Base-by-base conservation (phyloP, 2,797 vertebrate species). In the Cephalopachus bancanus region DNA sequence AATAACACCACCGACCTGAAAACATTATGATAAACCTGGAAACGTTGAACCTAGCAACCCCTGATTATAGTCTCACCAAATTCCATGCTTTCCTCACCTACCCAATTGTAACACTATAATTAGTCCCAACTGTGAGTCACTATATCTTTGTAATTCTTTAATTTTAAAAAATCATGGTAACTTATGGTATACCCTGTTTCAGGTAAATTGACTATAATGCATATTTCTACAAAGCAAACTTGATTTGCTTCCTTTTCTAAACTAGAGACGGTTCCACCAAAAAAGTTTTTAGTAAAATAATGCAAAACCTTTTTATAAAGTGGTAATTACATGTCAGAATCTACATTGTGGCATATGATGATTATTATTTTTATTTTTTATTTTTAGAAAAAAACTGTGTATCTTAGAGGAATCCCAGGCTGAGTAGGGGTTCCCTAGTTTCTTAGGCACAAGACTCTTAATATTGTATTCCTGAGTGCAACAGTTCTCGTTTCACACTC, bases 201-300 rank as follows among this genome's bases (percentile, higher is more conserved):
- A 67, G 72, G 16, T 88, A 91, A 71, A 14, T 53, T 88, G 51
- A 60, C 33, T 94, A 44, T 64, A 78, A 91, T 84, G n/a, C 53
- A 19, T 76, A 75, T 57, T 86, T 95, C n/a, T 90, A 26, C 44
- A 62, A 60, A 94, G 62, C 67, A 92, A 92, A 69, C 57, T 57
- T 55, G 1, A 84, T 74, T n/a, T 20, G 19, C 62, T 93, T 93
- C 62, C 17, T 93, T 97, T 93, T 83, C 57, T 55, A 87, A 88
- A 69, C 51, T 57, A 81, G 84, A 95, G 37, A 75, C 60, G 51
- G 17, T 84, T 95, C 53, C 51, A 86, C 30, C 59, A 51, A 80
- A 81, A 89, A 93, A 26, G 15, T 62, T 62, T 93, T 88, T 49
- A 15, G 3, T 22, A 67, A 8, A 83, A 79, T 22, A 75, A 86